Evolutionary conservation across 2,113 vertebrate species (phyloP).

Genomic region (Marcusenius ussheri): DNA sequence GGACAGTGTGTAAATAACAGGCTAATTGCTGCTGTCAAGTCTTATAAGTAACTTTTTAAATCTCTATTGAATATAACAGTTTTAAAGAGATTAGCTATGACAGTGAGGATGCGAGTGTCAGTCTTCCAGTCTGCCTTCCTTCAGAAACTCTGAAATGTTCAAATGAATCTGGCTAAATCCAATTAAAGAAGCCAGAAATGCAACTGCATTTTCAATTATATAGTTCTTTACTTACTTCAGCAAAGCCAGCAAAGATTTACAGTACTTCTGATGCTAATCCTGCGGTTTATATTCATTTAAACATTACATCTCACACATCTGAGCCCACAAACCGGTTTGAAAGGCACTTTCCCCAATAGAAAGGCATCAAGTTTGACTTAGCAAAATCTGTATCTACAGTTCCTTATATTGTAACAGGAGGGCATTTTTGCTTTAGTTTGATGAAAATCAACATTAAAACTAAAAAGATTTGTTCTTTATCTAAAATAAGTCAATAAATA

Average conservation of each 20-base stretch:
- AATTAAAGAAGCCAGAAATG: neutral
- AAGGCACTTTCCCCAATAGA: neutral
- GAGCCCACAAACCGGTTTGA: neutral
- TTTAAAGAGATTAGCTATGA: neutral
- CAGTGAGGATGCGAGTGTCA: neutral
- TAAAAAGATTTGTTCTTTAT: neutral
- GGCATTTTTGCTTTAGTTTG: neutral
- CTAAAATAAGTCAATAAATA: neutral
- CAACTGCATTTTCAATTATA: neutral
- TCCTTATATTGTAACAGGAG: neutral
- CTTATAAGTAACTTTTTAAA: neutral
- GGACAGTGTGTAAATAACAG: neutral
- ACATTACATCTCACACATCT: neutral
- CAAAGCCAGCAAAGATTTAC: neutral
- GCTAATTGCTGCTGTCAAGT: conserved; percentile 1
- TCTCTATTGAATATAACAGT: neutral
- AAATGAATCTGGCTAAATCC: neutral
- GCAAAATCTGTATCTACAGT: neutral
- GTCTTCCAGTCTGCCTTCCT: neutral
- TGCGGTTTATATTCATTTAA: neutral
- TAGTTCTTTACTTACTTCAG: neutral
- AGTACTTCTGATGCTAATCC: neutral
- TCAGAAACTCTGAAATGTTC: neutral
- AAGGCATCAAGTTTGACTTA: neutral
- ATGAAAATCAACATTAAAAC: neutral